phyloP scores from a whole-genome alignment of 2,888 invertebrate species.

The Rhagonycha lutea region DNA sequence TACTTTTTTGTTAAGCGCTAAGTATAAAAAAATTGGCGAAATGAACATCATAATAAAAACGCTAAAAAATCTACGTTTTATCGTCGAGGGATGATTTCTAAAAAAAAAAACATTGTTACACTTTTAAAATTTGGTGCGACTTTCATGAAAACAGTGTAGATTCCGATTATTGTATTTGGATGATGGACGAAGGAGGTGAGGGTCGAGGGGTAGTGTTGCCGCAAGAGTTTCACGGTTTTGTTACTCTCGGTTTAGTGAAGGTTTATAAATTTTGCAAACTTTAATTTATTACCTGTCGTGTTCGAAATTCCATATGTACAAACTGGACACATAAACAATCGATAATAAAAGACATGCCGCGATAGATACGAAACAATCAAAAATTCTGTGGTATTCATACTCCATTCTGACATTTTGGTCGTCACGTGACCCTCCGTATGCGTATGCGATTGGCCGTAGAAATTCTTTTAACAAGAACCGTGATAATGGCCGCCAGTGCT shows the following conservation, averaged over 20 bases:
- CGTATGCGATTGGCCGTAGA: slow-evolving; percentile 43
- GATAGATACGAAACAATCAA: slow-evolving; percentile 65
- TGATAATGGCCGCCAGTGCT: slow-evolving; percentile 83
- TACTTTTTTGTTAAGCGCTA: slow-evolving; percentile 68
- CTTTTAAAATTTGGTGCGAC: not conserved
- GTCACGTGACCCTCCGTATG: slow-evolving; percentile 47
- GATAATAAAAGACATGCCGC: slow-evolving; percentile 78
- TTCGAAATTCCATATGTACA: slow-evolving; percentile 84
- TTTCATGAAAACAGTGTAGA: slow-evolving; percentile 15
- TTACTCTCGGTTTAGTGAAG: slow-evolving; percentile 30
- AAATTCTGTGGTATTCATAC: slow-evolving; percentile 44
- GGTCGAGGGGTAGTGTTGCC: slow-evolving; percentile 30
- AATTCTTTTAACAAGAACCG: slow-evolving; percentile 59
- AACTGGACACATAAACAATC: slow-evolving; percentile 80
- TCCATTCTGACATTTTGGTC: slow-evolving; percentile 47
- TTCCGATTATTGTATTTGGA: slow-evolving; percentile 15
- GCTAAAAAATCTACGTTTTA: slow-evolving; percentile 86
- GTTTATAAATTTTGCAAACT: slow-evolving; percentile 23
- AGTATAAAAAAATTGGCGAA: slow-evolving; percentile 77
- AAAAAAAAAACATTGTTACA: slow-evolving; percentile 43
- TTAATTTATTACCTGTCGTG: slow-evolving; percentile 66
- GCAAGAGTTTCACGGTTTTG: slow-evolving; percentile 32
- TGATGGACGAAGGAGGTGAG: slow-evolving; percentile 9
- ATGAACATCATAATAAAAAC: slow-evolving; percentile 80
- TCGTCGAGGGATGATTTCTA: slow-evolving; percentile 87